These are phyloP conservation scores for Hippocampus kuda DNA, from an alignment of 2,797 vertebrate species.

Conservation along the genomic window DNA sequence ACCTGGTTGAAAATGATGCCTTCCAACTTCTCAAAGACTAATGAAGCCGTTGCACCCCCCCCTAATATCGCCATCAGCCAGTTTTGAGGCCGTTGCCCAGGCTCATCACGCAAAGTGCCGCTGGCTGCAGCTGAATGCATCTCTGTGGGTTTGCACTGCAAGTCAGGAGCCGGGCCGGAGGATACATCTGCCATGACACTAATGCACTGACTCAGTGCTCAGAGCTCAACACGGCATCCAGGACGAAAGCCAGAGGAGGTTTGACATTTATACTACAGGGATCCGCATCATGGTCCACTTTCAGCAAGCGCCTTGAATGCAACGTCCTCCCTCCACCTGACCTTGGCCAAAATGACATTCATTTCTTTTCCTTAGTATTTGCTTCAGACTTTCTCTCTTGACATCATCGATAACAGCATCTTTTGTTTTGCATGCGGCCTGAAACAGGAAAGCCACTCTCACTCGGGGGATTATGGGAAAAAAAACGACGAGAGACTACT, in stretches of 20 bases:
- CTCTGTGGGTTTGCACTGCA: constrained; percentile 40
- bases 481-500: constrained; percentile 30
- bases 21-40: too few relatives aligned
- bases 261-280: constrained; percentile 23
- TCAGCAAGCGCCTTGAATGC: constrained; percentile 40
- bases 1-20: too few relatives aligned
- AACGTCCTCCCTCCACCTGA: not conserved
- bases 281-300: constrained; percentile 32
- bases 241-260: constrained; percentile 19
- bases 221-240: constrained; percentile 16
- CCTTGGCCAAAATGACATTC: constrained; percentile 17
- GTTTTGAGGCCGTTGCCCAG: constrained; percentile 43
- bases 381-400: constrained; percentile 19
- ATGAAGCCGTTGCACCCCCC: not conserved
- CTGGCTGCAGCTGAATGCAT: constrained; percentile 47
- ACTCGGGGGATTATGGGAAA: constrained; percentile 30
- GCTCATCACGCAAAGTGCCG: constrained; percentile 49
- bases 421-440: constrained; percentile 28
- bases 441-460: constrained; percentile 13
- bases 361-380: constrained; percentile 25
- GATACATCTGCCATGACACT: constrained; percentile 55
- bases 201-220: constrained; percentile 50
- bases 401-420: constrained; percentile 11
- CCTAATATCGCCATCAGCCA: constrained; percentile 41
- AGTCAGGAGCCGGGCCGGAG: constrained; percentile 38